phyloP scores from a whole-genome alignment of 2,888 invertebrate species.

The Lochmaea crataegi region DNA sequence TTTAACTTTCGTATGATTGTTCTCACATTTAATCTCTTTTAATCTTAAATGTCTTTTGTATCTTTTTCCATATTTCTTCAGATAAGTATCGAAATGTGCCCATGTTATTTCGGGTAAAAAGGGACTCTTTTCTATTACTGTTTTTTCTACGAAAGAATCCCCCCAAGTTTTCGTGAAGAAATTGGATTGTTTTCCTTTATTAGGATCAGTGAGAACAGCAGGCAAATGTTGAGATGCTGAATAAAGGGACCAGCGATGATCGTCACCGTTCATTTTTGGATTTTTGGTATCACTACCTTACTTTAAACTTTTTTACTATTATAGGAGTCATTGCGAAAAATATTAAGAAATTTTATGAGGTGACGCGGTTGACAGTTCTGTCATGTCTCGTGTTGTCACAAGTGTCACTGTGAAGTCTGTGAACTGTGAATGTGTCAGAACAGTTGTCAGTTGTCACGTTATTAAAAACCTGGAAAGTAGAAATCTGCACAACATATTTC shows the following conservation, averaged over 20 bases:
- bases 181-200: constrained; percentile 88
- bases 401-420: constrained; percentile 23
- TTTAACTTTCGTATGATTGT: constrained; percentile 54
- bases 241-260: constrained; percentile 85
- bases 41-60: constrained; percentile 73
- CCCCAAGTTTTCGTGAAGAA: constrained; percentile 99
- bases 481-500: background rate
- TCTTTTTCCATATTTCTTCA: constrained; percentile 80
- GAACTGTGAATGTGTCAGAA: constrained; percentile 2
- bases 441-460: background rate
- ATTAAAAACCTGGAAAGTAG: background rate
- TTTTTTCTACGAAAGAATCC: constrained; percentile 89
- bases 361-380: constrained; percentile 41
- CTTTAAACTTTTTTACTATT: constrained; percentile 44
- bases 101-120: constrained; percentile 86
- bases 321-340: constrained; percentile 37
- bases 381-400: constrained; percentile 35
- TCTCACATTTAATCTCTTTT: constrained; percentile 53
- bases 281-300: constrained; percentile 44
- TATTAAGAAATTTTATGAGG: constrained; percentile 36
- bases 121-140: constrained; percentile 80
- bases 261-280: constrained; percentile 53
- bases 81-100: constrained; percentile 88
- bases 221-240: constrained; percentile 94
- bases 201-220: constrained; percentile 95